These are phyloP conservation scores for Whitmania pigra DNA, from an alignment of 1,140 invertebrate genomes.

Conservation along the genomic window DNA sequence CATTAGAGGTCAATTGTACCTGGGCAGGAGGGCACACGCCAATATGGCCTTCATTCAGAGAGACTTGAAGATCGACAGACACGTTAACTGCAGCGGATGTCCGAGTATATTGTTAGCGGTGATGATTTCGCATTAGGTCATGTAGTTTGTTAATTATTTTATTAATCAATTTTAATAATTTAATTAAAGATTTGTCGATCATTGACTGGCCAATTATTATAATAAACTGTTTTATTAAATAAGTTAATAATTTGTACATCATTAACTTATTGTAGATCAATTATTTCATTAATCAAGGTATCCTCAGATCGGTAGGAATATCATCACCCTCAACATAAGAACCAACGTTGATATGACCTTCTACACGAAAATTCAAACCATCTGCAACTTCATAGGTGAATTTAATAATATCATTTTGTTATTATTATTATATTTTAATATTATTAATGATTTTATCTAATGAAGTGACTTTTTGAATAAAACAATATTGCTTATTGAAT, in stretches of 20 bases:
- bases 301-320: background rate
- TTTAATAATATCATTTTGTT: background rate
- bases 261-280: too few species aligned
- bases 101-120: slow-evolving; percentile 4
- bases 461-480: too few species aligned
- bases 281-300: background rate
- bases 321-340: background rate
- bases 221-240: too few species aligned
- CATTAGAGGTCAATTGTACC: background rate
- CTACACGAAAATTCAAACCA: slow-evolving; percentile 6
- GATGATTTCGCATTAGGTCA: background rate
- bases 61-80: background rate
- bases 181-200: too few species aligned
- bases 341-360: background rate
- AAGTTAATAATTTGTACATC: too few species aligned
- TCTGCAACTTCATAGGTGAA: background rate
- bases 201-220: background rate
- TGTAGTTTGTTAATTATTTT: background rate
- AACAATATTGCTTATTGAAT: background rate
- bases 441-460: too few species aligned
- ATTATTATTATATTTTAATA: background rate
- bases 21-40: background rate
- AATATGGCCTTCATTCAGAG: background rate
- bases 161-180: too few species aligned
- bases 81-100: slow-evolving; percentile 5